These are phyloP conservation scores for Sebastes iracundus DNA, from an alignment of 2,797 vertebrate genomes.

Conservation along the genomic window DNA sequence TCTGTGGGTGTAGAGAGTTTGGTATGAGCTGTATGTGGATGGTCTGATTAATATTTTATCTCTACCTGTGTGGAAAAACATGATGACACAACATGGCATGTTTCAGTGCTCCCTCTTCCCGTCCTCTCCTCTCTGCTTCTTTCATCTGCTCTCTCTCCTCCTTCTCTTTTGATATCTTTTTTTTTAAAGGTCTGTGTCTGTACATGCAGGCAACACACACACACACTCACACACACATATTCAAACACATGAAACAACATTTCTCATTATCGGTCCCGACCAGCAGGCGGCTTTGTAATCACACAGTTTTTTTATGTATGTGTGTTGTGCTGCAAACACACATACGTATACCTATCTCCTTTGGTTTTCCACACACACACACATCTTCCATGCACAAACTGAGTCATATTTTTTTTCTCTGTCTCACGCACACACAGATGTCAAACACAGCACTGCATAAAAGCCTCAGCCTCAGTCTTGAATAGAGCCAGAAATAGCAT, in stretches of 20 bases:
- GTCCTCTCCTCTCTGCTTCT: slow-evolving; percentile 18
- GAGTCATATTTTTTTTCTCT: slow-evolving; percentile 31
- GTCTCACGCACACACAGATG: slow-evolving; percentile 42
- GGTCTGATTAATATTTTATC: slow-evolving; percentile 59
- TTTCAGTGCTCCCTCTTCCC: slow-evolving; percentile 17
- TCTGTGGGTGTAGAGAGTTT: slow-evolving; percentile 1
- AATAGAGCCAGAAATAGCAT: slow-evolving; percentile 81
- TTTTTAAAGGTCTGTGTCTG: slow-evolving; percentile 40
- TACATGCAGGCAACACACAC: slow-evolving; percentile 35
- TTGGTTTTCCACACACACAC: slow-evolving; percentile 12
- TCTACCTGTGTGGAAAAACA: slow-evolving; percentile 32
- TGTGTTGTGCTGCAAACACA: slow-evolving; percentile 29
- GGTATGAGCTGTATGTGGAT: slow-evolving; percentile 14
- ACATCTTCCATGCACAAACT: slow-evolving; percentile 11
- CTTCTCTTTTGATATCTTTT: slow-evolving; percentile 57
- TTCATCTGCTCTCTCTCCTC: slow-evolving; percentile 22
- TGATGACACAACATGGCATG: slow-evolving; percentile 27
- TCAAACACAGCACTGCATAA: slow-evolving; percentile 67
- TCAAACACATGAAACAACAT: slow-evolving; percentile 30
- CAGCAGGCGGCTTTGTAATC: slow-evolving; percentile 54
- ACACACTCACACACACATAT: neutral
- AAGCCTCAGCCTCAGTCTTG: slow-evolving; percentile 70
- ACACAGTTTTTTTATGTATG: slow-evolving; percentile 38
- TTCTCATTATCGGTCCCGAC: slow-evolving; percentile 46
- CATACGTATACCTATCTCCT: slow-evolving; percentile 1